A percentile compares a stretch with the other conserved stretches of the same genome.
These are phyloP conservation scores for Erebia palarica DNA, from an alignment of 2,888 invertebrate species.

Conservation along the genomic window DNA sequence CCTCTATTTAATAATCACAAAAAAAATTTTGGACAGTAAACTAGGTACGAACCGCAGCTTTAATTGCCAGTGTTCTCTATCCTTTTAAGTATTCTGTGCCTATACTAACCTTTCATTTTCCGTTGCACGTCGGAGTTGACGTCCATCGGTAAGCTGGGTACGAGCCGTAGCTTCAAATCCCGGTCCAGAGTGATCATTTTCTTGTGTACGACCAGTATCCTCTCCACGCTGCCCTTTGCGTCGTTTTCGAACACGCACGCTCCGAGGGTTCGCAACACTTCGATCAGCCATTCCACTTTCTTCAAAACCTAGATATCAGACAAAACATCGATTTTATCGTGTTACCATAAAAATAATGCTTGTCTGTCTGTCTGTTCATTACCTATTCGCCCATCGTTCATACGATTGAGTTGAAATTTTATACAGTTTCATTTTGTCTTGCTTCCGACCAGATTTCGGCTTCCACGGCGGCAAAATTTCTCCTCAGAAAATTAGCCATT, in stretches of 20 bases:
- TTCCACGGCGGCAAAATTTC: no score
- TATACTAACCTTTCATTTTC: slow-evolving; percentile 75
- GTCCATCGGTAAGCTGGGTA: slow-evolving; percentile 64
- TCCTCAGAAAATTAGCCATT: no score
- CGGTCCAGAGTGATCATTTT: slow-evolving; percentile 72
- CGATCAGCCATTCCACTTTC: slow-evolving; percentile 81
- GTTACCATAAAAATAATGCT: background rate
- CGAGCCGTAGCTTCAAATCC: slow-evolving; percentile 58
- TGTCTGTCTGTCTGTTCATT: no score
- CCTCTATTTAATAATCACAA: no score
- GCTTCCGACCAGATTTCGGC: no score
- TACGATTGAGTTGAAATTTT: no score
- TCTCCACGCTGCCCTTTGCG: slow-evolving; percentile 74
- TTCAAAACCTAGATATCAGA: slow-evolving; percentile 57
- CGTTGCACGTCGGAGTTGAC: slow-evolving; percentile 67
- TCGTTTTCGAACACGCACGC: slow-evolving; percentile 77
- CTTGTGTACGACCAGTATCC: slow-evolving; percentile 83
- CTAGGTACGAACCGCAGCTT: slow-evolving; percentile 66
- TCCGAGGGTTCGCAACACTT: slow-evolving; percentile 61
- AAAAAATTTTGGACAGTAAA: slow-evolving; percentile 34
- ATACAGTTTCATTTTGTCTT: no score
- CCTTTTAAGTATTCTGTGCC: slow-evolving; percentile 39
- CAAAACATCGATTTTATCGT: background rate
- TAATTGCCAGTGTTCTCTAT: slow-evolving; percentile 73
- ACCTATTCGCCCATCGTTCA: no score